A percentile compares a stretch with the other conserved stretches of the same genome.
These are phyloP conservation scores for Diachasma alloeum DNA, from an alignment of 1,140 invertebrate genomes.

Conservation along the genomic window DNA sequence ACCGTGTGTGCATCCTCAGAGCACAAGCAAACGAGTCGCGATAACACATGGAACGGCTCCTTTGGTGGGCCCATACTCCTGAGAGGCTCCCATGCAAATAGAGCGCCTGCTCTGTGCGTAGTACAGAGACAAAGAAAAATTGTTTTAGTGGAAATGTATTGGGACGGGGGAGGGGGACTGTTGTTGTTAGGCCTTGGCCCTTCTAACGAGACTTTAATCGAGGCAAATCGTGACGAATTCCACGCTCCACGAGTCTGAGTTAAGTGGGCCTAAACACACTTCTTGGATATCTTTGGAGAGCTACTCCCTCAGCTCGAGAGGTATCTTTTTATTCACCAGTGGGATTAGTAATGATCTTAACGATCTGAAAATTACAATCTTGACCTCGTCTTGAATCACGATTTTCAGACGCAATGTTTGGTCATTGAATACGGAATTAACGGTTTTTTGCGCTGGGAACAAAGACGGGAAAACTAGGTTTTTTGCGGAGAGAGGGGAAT, in stretches of 20 bases:
- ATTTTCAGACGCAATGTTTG: neutral
- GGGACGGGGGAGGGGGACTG: neutral
- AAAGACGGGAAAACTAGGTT: too few relatives aligned
- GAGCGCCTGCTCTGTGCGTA: neutral
- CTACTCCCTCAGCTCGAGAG: neutral
- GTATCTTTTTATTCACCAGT: neutral
- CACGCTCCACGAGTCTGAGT: conserved; percentile 9
- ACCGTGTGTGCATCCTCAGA: neutral
- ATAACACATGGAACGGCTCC: conserved; percentile 6
- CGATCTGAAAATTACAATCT: conserved; percentile 10
- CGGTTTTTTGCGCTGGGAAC: neutral
- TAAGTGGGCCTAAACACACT: conserved; percentile 11
- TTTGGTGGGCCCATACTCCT: conserved; percentile 9
- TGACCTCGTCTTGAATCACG: conserved; percentile 7
- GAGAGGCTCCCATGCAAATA: neutral
- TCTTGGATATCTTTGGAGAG: neutral
- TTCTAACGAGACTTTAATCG: conserved; percentile 26
- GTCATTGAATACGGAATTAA: neutral
- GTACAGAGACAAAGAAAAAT: neutral
- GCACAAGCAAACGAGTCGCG: conserved; percentile 4
- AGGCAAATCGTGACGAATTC: conserved; percentile 23
- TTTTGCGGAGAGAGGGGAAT: too few relatives aligned
- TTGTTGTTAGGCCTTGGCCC: neutral
- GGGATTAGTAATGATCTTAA: neutral
- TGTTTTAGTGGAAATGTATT: neutral